Evolutionary conservation across 1,140 invertebrate genomes (phyloP), one percentile per base, ranked within the genome.

Genomic region (Drosophila pachea): DNA sequence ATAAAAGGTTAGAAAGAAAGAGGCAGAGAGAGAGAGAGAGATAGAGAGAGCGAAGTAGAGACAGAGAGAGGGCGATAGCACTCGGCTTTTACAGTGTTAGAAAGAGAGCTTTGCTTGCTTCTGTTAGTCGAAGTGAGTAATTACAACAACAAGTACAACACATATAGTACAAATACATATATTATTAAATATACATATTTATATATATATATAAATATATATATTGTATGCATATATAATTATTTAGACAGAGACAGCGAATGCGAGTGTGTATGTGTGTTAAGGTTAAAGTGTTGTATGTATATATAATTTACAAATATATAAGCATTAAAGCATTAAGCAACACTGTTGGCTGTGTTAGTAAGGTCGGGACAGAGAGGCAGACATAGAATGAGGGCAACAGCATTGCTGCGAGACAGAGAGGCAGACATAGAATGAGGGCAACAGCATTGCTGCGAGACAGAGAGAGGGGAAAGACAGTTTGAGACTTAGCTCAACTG

Each of bases 131-230:
- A 45, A 35, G 43, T 64, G 12, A 64, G 33, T 69, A 69, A 69
- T 69, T 73, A 73, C 67, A 73, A 73, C 66, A 69, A 53, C 52
- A 58, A 72, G n/a, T 63, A 73, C 70, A 73, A 68, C 66, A 73
- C 53, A 42, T 62, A 68, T 32, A 40, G 12, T 38, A 61, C 14
- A 64, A 36, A 61, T 11, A 54, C 45, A 60, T 47, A 22, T 22
- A 22, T 22, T 22, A 22, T 22, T 22, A 22, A 22, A 62, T 45
- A 59, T 4, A 52, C 42, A 56, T 64, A 42, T n/a, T n/a, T 52
- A 66, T 32, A 64, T 32, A 65, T 31, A 45, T 33, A 66, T 59
- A 65, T 22, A 22, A 22, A 62, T 45, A 59, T 4, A 52, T 50
- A 56, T 64, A 42, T 52, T 22, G 1, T 22, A 22, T 22, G 22